Evolutionary conservation across 1,140 invertebrate genomes (phyloP).

Genomic region (Trichonephila clavata): DNA sequence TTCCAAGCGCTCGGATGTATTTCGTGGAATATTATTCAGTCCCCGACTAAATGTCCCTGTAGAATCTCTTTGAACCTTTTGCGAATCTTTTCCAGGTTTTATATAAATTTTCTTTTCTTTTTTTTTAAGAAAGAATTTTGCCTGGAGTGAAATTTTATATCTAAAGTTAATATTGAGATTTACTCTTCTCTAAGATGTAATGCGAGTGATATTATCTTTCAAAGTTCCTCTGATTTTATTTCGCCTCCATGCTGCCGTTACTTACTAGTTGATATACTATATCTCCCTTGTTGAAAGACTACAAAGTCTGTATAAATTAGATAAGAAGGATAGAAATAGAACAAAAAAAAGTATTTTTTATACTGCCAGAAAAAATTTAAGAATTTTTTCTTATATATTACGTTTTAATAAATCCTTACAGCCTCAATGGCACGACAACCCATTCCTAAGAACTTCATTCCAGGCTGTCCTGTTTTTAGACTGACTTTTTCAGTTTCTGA

Average conservation of each 20-base stretch:
- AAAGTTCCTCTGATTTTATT: background rate
- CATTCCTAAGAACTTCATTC: too few species aligned
- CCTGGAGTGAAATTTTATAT: constrained; percentile 53
- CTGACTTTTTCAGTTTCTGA: too few species aligned
- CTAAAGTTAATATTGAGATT: constrained; percentile 58
- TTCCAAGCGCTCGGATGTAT: background rate
- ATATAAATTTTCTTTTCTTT: constrained; percentile 9
- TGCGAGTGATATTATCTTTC: background rate
- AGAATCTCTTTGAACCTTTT: constrained; percentile 9
- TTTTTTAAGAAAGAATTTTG: background rate
- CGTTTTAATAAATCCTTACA: too few species aligned
- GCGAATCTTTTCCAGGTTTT: background rate
- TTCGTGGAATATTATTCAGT: constrained; percentile 9
- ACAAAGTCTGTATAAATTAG: background rate
- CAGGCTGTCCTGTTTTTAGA: too few species aligned
- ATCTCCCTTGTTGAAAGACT: background rate
- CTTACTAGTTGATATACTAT: background rate
- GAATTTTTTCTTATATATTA: too few species aligned
- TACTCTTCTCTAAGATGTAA: background rate
- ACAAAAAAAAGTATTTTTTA: too few species aligned
- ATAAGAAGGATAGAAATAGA: too few species aligned
- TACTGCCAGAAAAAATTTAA: too few species aligned
- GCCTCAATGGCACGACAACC: too few species aligned
- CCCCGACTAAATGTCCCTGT: background rate
- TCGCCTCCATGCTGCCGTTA: background rate